phyloP scores from a whole-genome alignment of 2,113 vertebrate species.

The Chaetorhynchus papuensis region DNA sequence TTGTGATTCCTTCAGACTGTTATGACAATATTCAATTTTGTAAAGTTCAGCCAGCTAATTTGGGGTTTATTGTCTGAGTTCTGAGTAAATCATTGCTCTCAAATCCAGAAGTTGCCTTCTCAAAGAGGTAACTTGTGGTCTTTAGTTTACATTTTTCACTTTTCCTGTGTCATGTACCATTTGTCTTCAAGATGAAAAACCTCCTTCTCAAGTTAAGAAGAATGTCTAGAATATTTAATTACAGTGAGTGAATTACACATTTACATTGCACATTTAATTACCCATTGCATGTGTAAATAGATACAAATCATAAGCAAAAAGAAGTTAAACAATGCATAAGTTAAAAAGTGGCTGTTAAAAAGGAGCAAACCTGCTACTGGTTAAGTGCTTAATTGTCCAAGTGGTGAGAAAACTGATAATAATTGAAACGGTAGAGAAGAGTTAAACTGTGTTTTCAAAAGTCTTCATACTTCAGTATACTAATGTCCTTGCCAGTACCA shows the following conservation, averaged over 20 bases:
- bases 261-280: too few species aligned
- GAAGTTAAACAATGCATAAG: neutral
- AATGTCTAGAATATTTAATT: neutral
- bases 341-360: neutral
- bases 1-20: neutral
- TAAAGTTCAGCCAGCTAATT: neutral
- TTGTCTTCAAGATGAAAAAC: neutral
- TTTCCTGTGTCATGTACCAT: neutral
- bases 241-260: neutral
- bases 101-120: neutral
- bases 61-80: neutral
- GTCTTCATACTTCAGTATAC: neutral
- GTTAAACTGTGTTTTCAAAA: neutral
- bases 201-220: neutral
- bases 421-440: neutral
- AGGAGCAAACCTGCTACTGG: neutral
- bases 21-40: neutral
- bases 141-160: neutral
- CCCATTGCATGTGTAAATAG: neutral
- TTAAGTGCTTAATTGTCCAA: neutral
- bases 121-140: neutral
- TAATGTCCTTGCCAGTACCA: neutral
- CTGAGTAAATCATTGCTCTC: neutral
- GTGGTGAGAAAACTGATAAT: neutral
- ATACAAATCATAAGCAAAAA: neutral